These are phyloP conservation scores for Exocentrus adspersus DNA, from an alignment of 2,888 invertebrate genomes.

Conservation along the genomic window DNA sequence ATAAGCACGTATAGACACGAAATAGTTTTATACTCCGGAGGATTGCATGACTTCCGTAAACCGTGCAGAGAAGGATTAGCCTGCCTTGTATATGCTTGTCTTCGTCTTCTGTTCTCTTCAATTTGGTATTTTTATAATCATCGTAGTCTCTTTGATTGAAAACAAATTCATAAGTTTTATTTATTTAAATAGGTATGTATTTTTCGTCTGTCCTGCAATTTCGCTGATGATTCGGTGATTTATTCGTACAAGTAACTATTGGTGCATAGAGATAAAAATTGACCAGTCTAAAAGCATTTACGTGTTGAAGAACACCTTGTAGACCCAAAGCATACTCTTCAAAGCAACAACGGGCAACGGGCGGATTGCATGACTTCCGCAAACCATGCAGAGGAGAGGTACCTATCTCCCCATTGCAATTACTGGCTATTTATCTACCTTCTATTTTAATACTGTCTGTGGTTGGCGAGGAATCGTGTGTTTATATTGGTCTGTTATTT, in stretches of 20 bases:
- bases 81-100: too few relatives aligned
- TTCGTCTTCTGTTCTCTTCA: too few relatives aligned
- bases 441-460: not conserved
- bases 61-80: not conserved
- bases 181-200: too few relatives aligned
- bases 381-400: not conserved
- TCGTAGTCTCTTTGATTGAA: too few relatives aligned
- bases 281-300: too few relatives aligned
- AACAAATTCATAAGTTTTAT: too few relatives aligned
- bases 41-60: not conserved
- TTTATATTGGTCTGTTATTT: conserved; percentile 5
- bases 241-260: too few relatives aligned
- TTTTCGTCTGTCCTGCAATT: too few relatives aligned
- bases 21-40: conserved; percentile 27
- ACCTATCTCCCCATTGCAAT: conserved; percentile 11
- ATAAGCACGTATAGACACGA: conserved; percentile 33
- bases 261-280: too few relatives aligned
- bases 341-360: too few relatives aligned
- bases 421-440: conserved; percentile 16
- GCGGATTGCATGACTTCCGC: not conserved
- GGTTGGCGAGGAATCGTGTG: conserved; percentile 1
- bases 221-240: too few relatives aligned
- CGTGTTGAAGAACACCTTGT: not conserved
- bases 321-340: conserved; percentile 33
- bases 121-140: too few relatives aligned